Percentiles rank a stretch among this genome's conserved stretches.
phyloP scores from a whole-genome alignment of 1,140 invertebrate genomes.

The Pararge aegeria region DNA sequence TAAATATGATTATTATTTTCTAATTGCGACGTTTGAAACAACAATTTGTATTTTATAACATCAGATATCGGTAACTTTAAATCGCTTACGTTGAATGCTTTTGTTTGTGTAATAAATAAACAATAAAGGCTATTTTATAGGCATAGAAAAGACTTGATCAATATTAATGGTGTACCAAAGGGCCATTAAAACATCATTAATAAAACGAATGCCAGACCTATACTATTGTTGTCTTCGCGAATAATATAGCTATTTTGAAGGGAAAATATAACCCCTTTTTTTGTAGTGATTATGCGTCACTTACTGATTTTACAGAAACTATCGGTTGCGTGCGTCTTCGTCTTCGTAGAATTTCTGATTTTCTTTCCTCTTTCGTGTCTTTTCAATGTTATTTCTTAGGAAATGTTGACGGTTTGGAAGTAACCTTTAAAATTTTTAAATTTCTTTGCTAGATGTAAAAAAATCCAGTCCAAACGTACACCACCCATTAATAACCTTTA shows the following conservation, averaged over 20 bases:
- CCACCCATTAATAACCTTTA: too few relatives aligned
- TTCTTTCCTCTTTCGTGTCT: too few relatives aligned
- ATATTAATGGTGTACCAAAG: slow-evolving; percentile 19
- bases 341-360: too few relatives aligned
- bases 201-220: not conserved
- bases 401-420: too few relatives aligned
- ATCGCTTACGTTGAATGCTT: slow-evolving; percentile 12
- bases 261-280: not conserved
- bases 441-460: too few relatives aligned
- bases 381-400: too few relatives aligned
- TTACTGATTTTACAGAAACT: not conserved
- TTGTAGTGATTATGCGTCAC: not conserved
- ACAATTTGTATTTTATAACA: not conserved
- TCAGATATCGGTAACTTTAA: slow-evolving; percentile 11
- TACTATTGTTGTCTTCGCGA: slow-evolving; percentile 14
- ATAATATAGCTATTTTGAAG: not conserved
- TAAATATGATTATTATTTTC: not conserved
- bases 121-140: slow-evolving; percentile 19
- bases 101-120: slow-evolving; percentile 15
- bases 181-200: slow-evolving; percentile 25
- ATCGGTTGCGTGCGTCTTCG: too few relatives aligned
- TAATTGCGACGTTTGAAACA: not conserved
- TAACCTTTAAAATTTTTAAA: too few relatives aligned
- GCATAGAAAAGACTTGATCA: slow-evolving; percentile 20
- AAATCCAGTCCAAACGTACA: too few relatives aligned